Conservation (phyloP, 1,140 invertebrate genomes). For the Batillaria attramentaria region DNA sequence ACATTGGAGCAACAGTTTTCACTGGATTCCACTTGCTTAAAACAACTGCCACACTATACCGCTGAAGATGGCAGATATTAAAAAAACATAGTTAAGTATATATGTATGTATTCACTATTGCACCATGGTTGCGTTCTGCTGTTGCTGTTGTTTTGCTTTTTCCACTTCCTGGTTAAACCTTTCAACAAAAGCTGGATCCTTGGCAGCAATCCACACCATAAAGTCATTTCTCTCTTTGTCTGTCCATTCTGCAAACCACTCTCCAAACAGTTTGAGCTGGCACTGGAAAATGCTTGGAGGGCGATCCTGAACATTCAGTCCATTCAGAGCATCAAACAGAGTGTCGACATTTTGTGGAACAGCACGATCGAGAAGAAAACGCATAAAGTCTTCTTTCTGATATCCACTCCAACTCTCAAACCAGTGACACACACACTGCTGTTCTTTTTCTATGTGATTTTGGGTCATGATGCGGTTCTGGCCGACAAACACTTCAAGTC, state of each 20-base stretch:
- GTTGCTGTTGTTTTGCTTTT: too few relatives aligned
- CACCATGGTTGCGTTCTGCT: too few relatives aligned
- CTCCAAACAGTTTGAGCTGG: conserved; percentile 87
- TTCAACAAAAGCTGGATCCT: conserved; percentile 58
- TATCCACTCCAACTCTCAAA: conserved; percentile 91
- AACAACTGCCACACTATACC: too few relatives aligned
- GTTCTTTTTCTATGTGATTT: conserved; percentile 59
- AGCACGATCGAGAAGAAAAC: conserved; percentile 80
- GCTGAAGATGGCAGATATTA: too few relatives aligned
- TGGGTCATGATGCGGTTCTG: conserved; percentile 39
- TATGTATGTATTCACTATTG: too few relatives aligned
- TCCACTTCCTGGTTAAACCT: conserved; percentile 55
- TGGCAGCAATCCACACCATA: conserved; percentile 53
- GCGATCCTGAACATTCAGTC: conserved; percentile 77
- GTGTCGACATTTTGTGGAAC: conserved; percentile 78
- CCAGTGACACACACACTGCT: conserved; percentile 76
- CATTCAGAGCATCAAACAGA: conserved; percentile 80
- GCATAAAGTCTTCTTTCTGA: conserved; percentile 87
- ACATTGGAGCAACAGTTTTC: too few relatives aligned
- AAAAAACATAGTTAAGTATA: too few relatives aligned
- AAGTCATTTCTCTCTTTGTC: conserved; percentile 78
- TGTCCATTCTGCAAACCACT: conserved; percentile 89
- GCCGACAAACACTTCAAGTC: not conserved
- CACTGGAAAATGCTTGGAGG: conserved; percentile 91
- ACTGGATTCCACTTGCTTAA: too few relatives aligned